Base-by-base conservation (phyloP, 2,797 vertebrate genomes). In the Phaenicophaeus curvirostris region DNA sequence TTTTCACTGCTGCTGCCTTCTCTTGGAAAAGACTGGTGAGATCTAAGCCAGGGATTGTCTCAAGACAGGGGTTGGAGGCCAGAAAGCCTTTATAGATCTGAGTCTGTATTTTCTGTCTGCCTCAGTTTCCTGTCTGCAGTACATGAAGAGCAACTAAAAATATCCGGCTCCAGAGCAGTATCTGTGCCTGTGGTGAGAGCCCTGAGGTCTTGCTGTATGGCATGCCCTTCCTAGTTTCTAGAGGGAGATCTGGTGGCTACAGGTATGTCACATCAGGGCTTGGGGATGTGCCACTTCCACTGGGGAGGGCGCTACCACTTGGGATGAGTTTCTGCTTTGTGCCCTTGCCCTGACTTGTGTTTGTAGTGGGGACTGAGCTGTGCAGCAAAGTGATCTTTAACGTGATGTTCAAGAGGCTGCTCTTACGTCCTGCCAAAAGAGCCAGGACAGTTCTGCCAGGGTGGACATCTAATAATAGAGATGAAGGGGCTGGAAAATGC, bases 101-200 rank as follows among this genome's bases (percentile, higher is more conserved):
- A 74, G 93, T 42, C 57, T 78, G 51, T 55, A 7, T 59, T 72
- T 93, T 81, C 48, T 74, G 82, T 80, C 93, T 96, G 82, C 85
- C 87, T 96, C 82, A 87, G 91, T 89, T 89, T 92, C 76, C 82
- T 87, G 85, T 80, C 85, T 91, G 85, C n/a, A 61, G 62, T 9
- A 23, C 31, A 68, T 37, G 33, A 74, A 87, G 27, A 85, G 7
- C 48, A 69, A n/a, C 65, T 85, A 63, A 71, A 82, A 89, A 71
- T 67, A 87, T 4, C 23, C 50, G 61, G 37, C 53, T 79, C 62
- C 35, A 54, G 79, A 86, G 50, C 42, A 20, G 41, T 18, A 2
- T 46, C 37, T 50, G 37, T 87, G 82, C 65, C 68, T 28, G 37
- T 16, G 58, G 24, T 48, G 63, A 77, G 50, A 88, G 28, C 50